Evolutionary conservation across 2,797 vertebrate genomes (phyloP).

Genomic region (Crenichthys baileyi): DNA sequence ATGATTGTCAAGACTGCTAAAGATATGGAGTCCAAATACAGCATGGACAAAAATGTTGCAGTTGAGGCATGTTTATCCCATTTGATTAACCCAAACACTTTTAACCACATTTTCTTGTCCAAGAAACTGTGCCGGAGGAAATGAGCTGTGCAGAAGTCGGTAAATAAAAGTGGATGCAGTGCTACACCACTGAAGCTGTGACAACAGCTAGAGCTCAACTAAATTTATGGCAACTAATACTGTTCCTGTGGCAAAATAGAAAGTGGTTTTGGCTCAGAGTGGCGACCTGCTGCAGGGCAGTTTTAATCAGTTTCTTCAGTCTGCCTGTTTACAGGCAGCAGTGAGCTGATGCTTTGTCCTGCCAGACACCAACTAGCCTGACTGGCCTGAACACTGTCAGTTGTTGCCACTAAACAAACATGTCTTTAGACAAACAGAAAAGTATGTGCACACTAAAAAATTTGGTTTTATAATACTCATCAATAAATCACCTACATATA

Average conservation of each 20-base stretch:
- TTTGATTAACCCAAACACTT: background rate
- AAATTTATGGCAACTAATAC: background rate
- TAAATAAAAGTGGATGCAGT: background rate
- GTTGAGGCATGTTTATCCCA: background rate
- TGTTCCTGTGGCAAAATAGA: background rate
- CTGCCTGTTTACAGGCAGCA: background rate
- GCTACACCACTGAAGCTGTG: background rate
- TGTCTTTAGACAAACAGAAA: background rate
- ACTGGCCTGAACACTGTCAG: background rate
- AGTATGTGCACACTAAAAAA: background rate
- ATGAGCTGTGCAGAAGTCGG: background rate
- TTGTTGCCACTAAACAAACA: background rate
- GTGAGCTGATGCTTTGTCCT: background rate
- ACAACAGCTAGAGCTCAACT: background rate
- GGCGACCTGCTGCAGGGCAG: background rate
- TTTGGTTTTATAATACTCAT: no score
- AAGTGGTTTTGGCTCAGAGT: constrained; percentile 1
- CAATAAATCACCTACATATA: background rate
- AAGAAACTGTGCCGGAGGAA: background rate
- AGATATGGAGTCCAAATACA: background rate
- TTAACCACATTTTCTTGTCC: background rate
- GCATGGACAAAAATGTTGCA: background rate
- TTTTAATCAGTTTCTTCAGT: background rate
- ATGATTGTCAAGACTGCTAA: no score
- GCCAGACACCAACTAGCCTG: background rate